These are phyloP conservation scores for Oxygymnocypris stewartii DNA, from an alignment of 2,113 vertebrate genomes.

Conservation along the genomic window DNA sequence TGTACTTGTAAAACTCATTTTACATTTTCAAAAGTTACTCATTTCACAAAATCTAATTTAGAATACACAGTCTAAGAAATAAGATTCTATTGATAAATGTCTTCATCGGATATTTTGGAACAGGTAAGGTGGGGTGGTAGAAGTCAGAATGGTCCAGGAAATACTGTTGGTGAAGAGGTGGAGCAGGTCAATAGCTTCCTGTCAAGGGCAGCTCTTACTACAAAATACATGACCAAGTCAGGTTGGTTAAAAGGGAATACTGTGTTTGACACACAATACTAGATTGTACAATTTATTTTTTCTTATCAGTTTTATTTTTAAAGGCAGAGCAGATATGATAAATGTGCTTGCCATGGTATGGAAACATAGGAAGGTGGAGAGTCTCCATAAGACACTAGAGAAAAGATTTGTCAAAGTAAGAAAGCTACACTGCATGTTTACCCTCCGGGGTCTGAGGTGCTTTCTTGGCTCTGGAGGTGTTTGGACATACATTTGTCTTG, in stretches of 20 bases:
- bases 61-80: not conserved
- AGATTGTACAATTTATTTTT: not conserved
- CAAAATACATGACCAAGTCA: constrained; percentile 42
- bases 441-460: too few relatives aligned
- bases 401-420: constrained; percentile 37
- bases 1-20: too few relatives aligned
- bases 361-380: constrained; percentile 25
- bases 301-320: constrained; percentile 2
- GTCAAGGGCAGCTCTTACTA: constrained; percentile 30
- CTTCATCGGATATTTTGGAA: constrained; percentile 7
- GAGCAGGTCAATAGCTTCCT: constrained; percentile 14
- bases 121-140: constrained; percentile 36
- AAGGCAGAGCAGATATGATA: constrained; percentile 30
- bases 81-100: not conserved
- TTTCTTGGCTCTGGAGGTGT: too few relatives aligned
- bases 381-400: constrained; percentile 21
- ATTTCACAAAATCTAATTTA: not conserved
- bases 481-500: too few relatives aligned
- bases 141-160: constrained; percentile 27
- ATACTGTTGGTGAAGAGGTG: constrained; percentile 14
- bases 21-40: not conserved
- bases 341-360: constrained; percentile 12
- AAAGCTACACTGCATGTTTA: not conserved
- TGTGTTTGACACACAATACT: not conserved
- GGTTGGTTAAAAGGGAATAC: constrained; percentile 10